These are phyloP conservation scores for Alcis repandata DNA, from an alignment of 2,888 invertebrate species.

Conservation along the genomic window DNA sequence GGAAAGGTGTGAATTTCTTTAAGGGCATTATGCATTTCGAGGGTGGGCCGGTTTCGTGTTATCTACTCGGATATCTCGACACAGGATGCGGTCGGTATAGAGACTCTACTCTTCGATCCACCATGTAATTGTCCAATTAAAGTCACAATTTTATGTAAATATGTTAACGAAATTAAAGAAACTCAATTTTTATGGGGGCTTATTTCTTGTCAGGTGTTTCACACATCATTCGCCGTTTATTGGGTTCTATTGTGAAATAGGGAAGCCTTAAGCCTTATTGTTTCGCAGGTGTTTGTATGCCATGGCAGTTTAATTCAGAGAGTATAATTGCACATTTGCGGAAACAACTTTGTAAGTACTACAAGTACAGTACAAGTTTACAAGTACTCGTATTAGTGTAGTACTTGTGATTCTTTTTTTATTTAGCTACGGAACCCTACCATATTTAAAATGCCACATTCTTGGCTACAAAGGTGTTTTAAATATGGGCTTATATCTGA, in stretches of 20 bases:
- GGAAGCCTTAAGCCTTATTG: too few species aligned
- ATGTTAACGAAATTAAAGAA: slow-evolving; percentile 54
- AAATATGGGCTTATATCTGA: too few species aligned
- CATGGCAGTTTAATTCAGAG: too few species aligned
- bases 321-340: too few species aligned
- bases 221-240: slow-evolving; percentile 9
- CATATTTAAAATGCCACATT: too few species aligned
- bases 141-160: slow-evolving; percentile 82
- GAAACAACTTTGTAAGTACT: too few species aligned
- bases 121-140: slow-evolving; percentile 85
- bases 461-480: too few species aligned
- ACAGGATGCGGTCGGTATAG: slow-evolving; percentile 77
- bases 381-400: too few species aligned
- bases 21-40: slow-evolving; percentile 70
- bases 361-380: too few species aligned
- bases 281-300: too few species aligned
- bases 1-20: slow-evolving; percentile 84
- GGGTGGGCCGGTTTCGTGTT: slow-evolving; percentile 70
- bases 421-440: too few species aligned
- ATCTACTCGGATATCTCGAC: slow-evolving; percentile 74
- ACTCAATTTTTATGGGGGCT: slow-evolving; percentile 24
- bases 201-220: slow-evolving; percentile 20
- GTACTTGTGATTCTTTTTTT: too few species aligned
- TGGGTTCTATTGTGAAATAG: not conserved
- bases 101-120: slow-evolving; percentile 69